Evolutionary conservation across 2,888 invertebrate genomes (phyloP).

Genomic region (Agonopterix subpropinquella): DNA sequence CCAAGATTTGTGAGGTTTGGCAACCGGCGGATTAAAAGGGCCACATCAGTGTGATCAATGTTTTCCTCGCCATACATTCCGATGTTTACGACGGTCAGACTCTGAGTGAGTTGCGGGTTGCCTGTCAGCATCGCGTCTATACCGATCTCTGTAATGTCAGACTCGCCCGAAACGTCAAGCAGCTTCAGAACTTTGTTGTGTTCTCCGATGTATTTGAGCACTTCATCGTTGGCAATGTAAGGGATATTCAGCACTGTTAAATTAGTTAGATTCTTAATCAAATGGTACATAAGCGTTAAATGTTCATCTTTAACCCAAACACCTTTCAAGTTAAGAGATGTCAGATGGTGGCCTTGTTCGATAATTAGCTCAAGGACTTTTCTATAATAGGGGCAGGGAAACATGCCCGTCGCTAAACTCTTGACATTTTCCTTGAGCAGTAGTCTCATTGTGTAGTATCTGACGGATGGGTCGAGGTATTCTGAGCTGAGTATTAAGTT

Average conservation of each 20-base stretch:
- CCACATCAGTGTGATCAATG: slow-evolving; percentile 79
- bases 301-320: slow-evolving; percentile 84
- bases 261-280: slow-evolving; percentile 76
- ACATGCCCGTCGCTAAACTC: slow-evolving; percentile 79
- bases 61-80: slow-evolving; percentile 83
- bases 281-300: slow-evolving; percentile 75
- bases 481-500: slow-evolving; percentile 79
- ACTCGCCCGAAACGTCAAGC: slow-evolving; percentile 82
- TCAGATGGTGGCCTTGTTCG: slow-evolving; percentile 78
- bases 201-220: slow-evolving; percentile 76
- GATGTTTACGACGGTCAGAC: slow-evolving; percentile 78
- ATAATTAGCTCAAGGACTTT: slow-evolving; percentile 80
- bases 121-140: slow-evolving; percentile 74
- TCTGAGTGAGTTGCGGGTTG: slow-evolving; percentile 67
- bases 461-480: slow-evolving; percentile 79
- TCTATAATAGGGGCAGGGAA: slow-evolving; percentile 82
- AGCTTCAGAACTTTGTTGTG: slow-evolving; percentile 74
- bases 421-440: slow-evolving; percentile 80
- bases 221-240: slow-evolving; percentile 81
- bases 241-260: slow-evolving; percentile 80
- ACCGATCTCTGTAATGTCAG: slow-evolving; percentile 79
- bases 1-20: slow-evolving; percentile 79
- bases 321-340: slow-evolving; percentile 81
- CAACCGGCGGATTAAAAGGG: slow-evolving; percentile 77
- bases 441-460: slow-evolving; percentile 79